Evolutionary conservation across 2,113 vertebrate genomes (phyloP).

Genomic region (Bambusicola thoracicus): DNA sequence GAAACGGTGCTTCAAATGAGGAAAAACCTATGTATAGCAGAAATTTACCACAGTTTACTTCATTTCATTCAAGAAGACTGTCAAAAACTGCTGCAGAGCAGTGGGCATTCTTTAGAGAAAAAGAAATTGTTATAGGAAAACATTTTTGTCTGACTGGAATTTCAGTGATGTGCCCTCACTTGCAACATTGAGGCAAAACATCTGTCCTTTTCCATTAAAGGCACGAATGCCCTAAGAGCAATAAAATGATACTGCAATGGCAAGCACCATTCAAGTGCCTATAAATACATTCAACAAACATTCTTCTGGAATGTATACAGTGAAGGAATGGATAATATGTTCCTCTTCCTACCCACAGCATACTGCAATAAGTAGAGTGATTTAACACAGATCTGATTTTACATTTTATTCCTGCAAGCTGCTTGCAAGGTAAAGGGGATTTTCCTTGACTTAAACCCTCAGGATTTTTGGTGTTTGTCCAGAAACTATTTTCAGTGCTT

Average conservation of each 20-base stretch:
- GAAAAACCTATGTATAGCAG: not conserved
- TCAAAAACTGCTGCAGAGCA: not conserved
- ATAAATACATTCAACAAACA: constrained; percentile 11
- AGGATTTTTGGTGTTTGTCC: constrained; percentile 4
- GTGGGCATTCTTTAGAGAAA: not conserved
- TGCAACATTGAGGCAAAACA: not conserved
- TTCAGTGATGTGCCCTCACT: not conserved
- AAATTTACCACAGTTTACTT: not conserved
- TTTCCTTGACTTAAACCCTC: constrained; percentile 19
- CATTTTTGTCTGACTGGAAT: not conserved
- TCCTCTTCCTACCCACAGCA: not conserved
- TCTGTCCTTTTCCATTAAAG: constrained; percentile 30
- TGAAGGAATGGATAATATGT: not conserved
- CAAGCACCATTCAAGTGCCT: not conserved
- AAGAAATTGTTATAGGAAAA: not conserved
- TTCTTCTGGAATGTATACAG: not conserved
- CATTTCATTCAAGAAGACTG: not conserved
- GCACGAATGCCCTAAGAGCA: not conserved
- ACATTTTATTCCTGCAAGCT: not conserved
- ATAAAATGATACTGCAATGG: not conserved
- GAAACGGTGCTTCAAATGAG: not conserved
- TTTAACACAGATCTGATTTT: not conserved
- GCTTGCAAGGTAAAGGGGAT: not conserved
- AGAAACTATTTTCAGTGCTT: not conserved
- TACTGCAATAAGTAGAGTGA: not conserved